A percentile compares a stretch with the other conserved stretches of the same genome.
These are phyloP conservation scores for Sclerodermus sp. DNA, from an alignment of 2,888 invertebrate genomes.

Conservation along the genomic window DNA sequence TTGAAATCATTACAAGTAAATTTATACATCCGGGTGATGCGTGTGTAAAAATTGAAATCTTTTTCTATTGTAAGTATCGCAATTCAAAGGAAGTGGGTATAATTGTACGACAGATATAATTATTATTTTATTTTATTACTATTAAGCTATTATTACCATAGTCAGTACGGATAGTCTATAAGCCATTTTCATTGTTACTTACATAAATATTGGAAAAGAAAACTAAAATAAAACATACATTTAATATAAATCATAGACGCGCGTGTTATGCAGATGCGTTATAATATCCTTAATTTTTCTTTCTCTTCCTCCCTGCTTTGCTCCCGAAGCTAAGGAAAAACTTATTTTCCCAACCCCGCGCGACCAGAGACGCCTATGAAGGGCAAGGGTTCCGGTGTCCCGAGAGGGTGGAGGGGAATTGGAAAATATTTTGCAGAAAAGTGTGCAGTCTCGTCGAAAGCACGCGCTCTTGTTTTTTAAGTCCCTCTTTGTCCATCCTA, in stretches of 20 bases:
- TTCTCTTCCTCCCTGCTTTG: no score
- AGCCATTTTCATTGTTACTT: conserved; percentile 58
- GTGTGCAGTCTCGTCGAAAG: no score
- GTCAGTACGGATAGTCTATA: conserved; percentile 48
- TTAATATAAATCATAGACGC: conserved; percentile 45
- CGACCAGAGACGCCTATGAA: no score
- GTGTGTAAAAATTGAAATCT: conserved; percentile 33
- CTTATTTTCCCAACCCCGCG: no score
- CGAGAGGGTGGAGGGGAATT: neutral
- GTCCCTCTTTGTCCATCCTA: no score
- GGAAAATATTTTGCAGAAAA: no score
- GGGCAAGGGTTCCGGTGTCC: no score
- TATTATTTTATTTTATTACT: conserved; percentile 45
- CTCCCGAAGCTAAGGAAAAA: no score
- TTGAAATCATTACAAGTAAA: conserved; percentile 21
- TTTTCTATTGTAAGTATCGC: conserved; percentile 45
- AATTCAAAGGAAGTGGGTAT: conserved; percentile 54
- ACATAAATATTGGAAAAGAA: conserved; percentile 55
- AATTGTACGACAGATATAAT: conserved; percentile 45
- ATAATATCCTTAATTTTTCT: no score
- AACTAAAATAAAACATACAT: conserved; percentile 55
- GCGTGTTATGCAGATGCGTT: neutral
- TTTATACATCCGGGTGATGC: conserved; percentile 1
- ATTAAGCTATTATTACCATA: conserved; percentile 50
- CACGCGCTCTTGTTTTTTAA: no score